Base-by-base conservation (phyloP, 92 coral and sea anemone species). In the Paragorgia papillata region DNA sequence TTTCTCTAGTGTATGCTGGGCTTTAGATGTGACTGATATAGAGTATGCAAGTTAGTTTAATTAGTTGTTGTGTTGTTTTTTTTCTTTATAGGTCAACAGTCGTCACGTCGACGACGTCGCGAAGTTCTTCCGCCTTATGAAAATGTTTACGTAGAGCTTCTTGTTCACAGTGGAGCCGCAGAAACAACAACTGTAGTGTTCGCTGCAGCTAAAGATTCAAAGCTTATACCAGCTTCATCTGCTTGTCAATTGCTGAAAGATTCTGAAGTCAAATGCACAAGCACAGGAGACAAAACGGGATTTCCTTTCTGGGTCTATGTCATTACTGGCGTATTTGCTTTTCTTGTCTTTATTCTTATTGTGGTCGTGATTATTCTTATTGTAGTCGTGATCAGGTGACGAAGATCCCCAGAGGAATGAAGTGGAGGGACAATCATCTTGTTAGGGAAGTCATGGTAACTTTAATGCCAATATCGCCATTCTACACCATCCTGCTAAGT, bases 391-490 rank as follows among this genome's bases (percentile, higher is more conserved):
- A 56, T 56, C 3, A 4, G 4, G 4, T 37, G 43, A 10, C 4
- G 43, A 37, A 4, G 6, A 4, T 37, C 43, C 43, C 6, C 6
- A 37, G 43, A 37, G 43, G 43, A 37, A 37, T 37, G 68, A 57
- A 57, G 31, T 37, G 64, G 0, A 62, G 33, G 33, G n/a, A n/a
- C 40, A 30, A 62, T 62, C 20, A 62, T 43, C 33, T 18, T 62
- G 41, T 62, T 62, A 62, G n/a, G 28, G 69, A 22, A 28, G 69
- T 37, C 19, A 62, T 2, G 40, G 40, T 22, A 28, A 62, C 43
- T 35, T 62, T 28, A 58, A 31, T 60, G 66, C 15, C 66, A 60
- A 41, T 12, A 19, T 25, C 14, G 14, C 18, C 7, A 25, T n/a
- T n/a, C n/a, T n/a, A n/a, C n/a, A n/a, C n/a, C n/a, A n/a, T n/a